phyloP scores from a whole-genome alignment of 2,113 vertebrate species.

The Phrynocephalus versicolor region DNA sequence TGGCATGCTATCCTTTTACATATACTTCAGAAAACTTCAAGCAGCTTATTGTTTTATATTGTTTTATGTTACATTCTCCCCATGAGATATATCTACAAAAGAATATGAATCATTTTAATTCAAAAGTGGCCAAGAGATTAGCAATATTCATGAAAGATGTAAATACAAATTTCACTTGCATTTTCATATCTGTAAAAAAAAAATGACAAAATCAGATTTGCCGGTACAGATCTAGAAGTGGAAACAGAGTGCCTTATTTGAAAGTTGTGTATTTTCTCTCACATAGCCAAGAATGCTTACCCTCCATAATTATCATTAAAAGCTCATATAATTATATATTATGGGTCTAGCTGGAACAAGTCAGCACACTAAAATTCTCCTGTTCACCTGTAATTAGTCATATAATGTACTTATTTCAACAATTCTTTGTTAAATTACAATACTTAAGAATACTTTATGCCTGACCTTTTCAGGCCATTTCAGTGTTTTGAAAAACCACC shows the following conservation, averaged over 20 bases:
- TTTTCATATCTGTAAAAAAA: conserved; percentile 21
- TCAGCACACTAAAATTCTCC: conserved; percentile 38
- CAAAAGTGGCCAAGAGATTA: conserved; percentile 52
- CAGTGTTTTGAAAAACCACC: conserved; percentile 11
- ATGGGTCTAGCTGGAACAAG: conserved; percentile 9
- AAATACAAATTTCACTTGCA: conserved; percentile 36
- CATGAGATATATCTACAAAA: conserved; percentile 19
- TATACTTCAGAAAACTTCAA: conserved; percentile 41
- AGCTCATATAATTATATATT: conserved; percentile 32
- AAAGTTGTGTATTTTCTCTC: background rate
- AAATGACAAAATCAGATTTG: conserved; percentile 24
- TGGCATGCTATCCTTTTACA: conserved; percentile 46
- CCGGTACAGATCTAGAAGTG: background rate
- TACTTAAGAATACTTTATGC: conserved; percentile 35
- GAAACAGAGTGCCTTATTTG: conserved; percentile 39
- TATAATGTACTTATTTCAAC: conserved; percentile 13
- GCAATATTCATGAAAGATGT: conserved; percentile 49
- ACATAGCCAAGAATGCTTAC: conserved; percentile 14
- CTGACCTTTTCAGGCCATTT: background rate
- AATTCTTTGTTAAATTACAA: background rate
- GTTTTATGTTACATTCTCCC: conserved; percentile 43
- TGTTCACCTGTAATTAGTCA: background rate
- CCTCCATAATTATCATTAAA: background rate
- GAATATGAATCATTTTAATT: conserved; percentile 49
- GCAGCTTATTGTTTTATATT: background rate